Evolutionary conservation across 2,797 vertebrate species (phyloP).

Genomic region (Eutrigla gurnardus): DNA sequence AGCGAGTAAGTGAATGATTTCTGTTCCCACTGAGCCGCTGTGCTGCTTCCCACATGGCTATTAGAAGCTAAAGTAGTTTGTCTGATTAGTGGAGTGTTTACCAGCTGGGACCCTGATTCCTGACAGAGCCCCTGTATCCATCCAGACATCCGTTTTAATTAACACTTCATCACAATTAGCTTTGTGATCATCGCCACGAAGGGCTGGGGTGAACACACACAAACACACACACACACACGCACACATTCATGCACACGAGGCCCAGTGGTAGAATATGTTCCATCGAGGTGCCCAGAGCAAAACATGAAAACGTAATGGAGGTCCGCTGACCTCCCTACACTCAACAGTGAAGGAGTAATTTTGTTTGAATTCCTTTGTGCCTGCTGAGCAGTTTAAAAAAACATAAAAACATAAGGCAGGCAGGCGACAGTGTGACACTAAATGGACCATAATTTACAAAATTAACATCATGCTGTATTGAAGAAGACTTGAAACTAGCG

Average conservation of each 20-base stretch:
- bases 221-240: conserved; percentile 8
- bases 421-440: background rate
- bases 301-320: conserved; percentile 55
- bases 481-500: too few relatives aligned
- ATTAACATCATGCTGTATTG: too few relatives aligned
- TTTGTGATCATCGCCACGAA: conserved; percentile 44
- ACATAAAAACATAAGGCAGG: background rate
- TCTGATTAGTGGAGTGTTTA: conserved; percentile 71
- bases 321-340: conserved; percentile 37
- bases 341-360: conserved; percentile 13
- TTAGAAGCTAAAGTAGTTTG: conserved; percentile 34
- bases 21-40: background rate
- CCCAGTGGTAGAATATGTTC: conserved; percentile 26
- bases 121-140: conserved; percentile 23
- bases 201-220: conserved; percentile 4
- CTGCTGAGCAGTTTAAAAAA: background rate
- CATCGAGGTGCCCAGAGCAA: conserved; percentile 29
- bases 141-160: conserved; percentile 56
- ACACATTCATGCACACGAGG: background rate
- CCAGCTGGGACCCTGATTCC: conserved; percentile 26
- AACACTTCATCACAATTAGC: conserved; percentile 58
- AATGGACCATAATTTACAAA: too few relatives aligned
- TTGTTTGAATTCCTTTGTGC: conserved; percentile 6
- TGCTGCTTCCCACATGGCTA: conserved; percentile 29
- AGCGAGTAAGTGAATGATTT: background rate